phyloP scores from a whole-genome alignment of 1,140 invertebrate species.

The Hermatobates lingyangjiaoensis region DNA sequence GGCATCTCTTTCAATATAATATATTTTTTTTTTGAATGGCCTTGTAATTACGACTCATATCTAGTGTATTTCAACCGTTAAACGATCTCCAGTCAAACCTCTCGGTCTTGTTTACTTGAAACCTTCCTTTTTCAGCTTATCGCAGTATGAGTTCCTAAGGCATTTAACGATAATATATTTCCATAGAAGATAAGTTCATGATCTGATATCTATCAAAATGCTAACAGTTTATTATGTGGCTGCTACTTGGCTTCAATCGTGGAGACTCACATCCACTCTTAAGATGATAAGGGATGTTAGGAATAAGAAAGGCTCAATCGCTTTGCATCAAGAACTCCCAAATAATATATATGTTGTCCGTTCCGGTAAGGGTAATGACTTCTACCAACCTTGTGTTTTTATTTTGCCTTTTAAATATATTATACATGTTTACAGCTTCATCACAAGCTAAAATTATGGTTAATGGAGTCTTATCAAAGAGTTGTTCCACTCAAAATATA shows the following conservation, averaged over 20 bases:
- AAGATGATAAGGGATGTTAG: slow-evolving; percentile 16
- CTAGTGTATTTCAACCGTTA: too few species aligned
- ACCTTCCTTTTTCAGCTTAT: too few species aligned
- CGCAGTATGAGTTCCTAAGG: too few species aligned
- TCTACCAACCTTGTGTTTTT: too few species aligned
- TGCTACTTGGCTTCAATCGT: slow-evolving; percentile 43
- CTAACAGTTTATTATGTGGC: slow-evolving; percentile 46
- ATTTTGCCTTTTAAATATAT: background rate
- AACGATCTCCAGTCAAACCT: too few species aligned
- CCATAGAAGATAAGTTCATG: too few species aligned
- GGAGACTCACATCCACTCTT: slow-evolving; percentile 34
- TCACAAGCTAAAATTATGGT: slow-evolving; percentile 5
- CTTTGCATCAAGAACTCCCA: slow-evolving; percentile 19
- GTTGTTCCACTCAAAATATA: slow-evolving; percentile 28
- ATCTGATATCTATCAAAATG: slow-evolving; percentile 16
- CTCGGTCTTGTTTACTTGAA: too few species aligned
- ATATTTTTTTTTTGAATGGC: too few species aligned
- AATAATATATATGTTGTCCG: slow-evolving; percentile 1
- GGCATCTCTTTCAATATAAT: too few species aligned
- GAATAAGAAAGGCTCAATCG: slow-evolving; percentile 17
- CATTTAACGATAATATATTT: too few species aligned
- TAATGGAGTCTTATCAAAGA: slow-evolving; percentile 21
- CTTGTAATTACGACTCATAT: too few species aligned
- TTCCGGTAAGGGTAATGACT: background rate
- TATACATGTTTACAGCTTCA: slow-evolving; percentile 1